Base-by-base conservation (phyloP, 1,140 invertebrate genomes). In the Harlomillsia oculata region DNA sequence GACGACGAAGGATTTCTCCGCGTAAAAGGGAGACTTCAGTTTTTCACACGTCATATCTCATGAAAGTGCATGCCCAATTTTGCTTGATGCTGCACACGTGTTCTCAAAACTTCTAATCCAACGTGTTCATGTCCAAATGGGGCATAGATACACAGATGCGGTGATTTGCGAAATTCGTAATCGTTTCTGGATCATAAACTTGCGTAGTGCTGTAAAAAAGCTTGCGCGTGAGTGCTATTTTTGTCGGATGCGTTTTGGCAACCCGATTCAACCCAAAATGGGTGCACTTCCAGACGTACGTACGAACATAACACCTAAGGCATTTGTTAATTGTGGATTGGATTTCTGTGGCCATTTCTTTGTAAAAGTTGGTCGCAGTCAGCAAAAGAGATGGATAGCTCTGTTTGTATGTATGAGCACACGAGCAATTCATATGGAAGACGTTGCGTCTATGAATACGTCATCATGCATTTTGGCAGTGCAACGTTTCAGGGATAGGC, bases 1-100 rank as follows among this genome's bases (percentile, higher is more conserved):
- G 71, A 73, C 54, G 18, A 68, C 16, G 18, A 67, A n/a, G 66
- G 66, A 6, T 39, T 72, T 16, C 30, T 75, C 37, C 60, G 72
- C 23, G 71, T 74, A 1, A 72, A 72, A 1, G 70, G 72, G 18
- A 50, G 72, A 49, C 36, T 75, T 5, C 50, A 52, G n/a, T n/a
- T n/a, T n/a, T n/a, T n/a, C n/a, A n/a, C n/a, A n/a, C n/a, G n/a
- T n/a, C n/a, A n/a, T n/a, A n/a, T n/a, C n/a, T n/a, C n/a, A n/a
- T n/a, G n/a, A n/a, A n/a, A n/a, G n/a, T n/a, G n/a, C n/a, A n/a
- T n/a, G n/a, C n/a, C n/a, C n/a, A n/a, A n/a, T n/a, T n/a, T n/a
- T n/a, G n/a, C n/a, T n/a, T n/a, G n/a, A n/a, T n/a, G n/a, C n/a
- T n/a, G n/a, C n/a, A n/a, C n/a, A n/a, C n/a, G n/a, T n/a, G n/a